Percentiles rank a stretch among this genome's conserved stretches.
These are phyloP conservation scores for Scelioninae gen. 2 DNA, from an alignment of 2,888 invertebrate genomes.

Conservation along the genomic window DNA sequence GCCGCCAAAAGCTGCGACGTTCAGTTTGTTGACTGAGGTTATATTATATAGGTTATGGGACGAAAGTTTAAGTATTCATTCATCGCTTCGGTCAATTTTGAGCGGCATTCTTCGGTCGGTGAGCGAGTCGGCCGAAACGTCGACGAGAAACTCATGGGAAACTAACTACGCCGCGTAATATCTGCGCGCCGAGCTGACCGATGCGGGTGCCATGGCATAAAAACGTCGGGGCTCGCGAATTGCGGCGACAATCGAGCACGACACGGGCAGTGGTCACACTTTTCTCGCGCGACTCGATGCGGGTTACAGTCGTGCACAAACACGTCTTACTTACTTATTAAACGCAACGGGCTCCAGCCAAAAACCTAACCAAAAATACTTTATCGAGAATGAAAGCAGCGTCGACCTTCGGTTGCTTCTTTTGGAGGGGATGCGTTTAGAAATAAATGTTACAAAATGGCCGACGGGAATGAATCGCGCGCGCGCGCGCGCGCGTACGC, in stretches of 20 bases:
- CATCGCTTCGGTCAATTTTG: too few species aligned
- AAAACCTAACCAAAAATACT: slow-evolving; percentile 73
- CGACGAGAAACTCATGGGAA: background rate
- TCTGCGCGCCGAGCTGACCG: slow-evolving; percentile 16
- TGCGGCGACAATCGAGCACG: slow-evolving; percentile 15
- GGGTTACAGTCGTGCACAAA: background rate
- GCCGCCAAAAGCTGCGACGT: slow-evolving; percentile 44
- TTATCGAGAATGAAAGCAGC: slow-evolving; percentile 69
- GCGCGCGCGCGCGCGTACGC: slow-evolving; percentile 25
- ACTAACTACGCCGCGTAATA: background rate
- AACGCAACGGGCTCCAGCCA: slow-evolving; percentile 61
- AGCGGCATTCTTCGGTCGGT: background rate
- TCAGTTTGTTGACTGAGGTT: slow-evolving; percentile 69
- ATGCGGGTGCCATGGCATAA: slow-evolving; percentile 67
- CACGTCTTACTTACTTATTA: slow-evolving; percentile 68
- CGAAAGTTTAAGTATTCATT: too few species aligned
- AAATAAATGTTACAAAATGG: slow-evolving; percentile 73
- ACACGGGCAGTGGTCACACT: slow-evolving; percentile 17
- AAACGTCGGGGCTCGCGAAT: slow-evolving; percentile 62
- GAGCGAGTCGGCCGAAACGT: background rate
- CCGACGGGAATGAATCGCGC: slow-evolving; percentile 51
- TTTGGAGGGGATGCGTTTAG: slow-evolving; percentile 69
- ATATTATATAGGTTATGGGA: slow-evolving; percentile 71
- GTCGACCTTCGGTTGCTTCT: slow-evolving; percentile 75
- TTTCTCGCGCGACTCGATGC: background rate